Percentiles rank a stretch among this genome's conserved stretches.
These are phyloP conservation scores for Centrocercus urophasianus DNA, from an alignment of 2,113 vertebrate genomes.

Conservation along the genomic window DNA sequence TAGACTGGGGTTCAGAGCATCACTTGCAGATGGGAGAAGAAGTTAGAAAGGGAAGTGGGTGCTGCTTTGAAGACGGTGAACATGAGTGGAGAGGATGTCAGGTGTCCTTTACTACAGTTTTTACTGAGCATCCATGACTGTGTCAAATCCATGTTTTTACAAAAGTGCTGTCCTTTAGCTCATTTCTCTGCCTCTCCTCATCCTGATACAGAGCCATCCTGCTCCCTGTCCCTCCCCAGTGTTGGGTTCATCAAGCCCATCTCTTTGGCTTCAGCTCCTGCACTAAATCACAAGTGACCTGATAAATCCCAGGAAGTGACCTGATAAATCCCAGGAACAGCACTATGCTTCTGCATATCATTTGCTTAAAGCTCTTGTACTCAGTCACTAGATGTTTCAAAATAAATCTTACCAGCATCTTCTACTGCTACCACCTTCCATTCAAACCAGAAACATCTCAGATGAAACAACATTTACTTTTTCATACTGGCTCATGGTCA, in stretches of 20 bases:
- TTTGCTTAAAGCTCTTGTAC: not conserved
- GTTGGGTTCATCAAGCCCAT: not conserved
- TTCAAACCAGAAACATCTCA: not conserved
- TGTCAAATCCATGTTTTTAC: not conserved
- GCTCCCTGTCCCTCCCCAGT: not conserved
- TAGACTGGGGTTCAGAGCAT: not conserved
- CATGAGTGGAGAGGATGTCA: not conserved
- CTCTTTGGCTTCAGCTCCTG: not conserved
- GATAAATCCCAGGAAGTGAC: not conserved
- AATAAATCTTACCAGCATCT: not conserved
- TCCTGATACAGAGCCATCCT: not conserved
- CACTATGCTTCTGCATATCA: not conserved
- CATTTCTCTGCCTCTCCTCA: not conserved
- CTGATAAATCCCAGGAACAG: not conserved
- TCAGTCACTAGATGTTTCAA: not conserved
- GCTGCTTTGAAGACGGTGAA: not conserved
- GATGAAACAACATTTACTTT: not conserved
- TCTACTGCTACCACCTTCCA: not conserved
- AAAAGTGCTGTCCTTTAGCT: not conserved
- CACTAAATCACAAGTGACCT: too few species aligned
- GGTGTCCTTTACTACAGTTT: not conserved
- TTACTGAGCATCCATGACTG: not conserved
- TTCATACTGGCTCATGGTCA: not conserved
- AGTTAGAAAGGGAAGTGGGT: not conserved
- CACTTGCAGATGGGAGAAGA: not conserved